Evolutionary conservation across 2,113 vertebrate genomes (phyloP), one percentile per base, ranked within the genome.

Genomic region (Ictidomys tridecemlineatus): DNA sequence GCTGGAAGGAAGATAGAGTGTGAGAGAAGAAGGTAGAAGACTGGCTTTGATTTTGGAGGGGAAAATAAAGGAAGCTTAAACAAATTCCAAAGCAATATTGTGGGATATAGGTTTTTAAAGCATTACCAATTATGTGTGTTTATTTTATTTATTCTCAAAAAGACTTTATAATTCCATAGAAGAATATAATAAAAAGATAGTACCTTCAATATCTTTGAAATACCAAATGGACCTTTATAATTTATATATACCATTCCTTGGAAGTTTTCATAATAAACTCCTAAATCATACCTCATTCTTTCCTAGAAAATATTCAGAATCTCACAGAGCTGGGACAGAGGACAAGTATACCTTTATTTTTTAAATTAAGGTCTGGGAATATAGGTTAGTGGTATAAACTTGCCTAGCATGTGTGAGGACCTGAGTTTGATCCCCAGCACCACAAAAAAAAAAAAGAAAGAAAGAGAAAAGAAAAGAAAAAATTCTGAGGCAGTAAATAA

Each of bases 251-350:
- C n/a, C 28, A 56, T 84, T 45, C 67, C 7, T 26, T 93, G 67
- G 92, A 87, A 94, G 16, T 67, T 78, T 91, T 91, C 22, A 30
- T 34, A 74, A 74, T 93, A 85, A 92, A 79, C 61, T 92, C 65
- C 76, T 91, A 89, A 93, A 56, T 63, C 28, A 28, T 56, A 61
- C n/a, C 26, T 96, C 37, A 67, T 96, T 95, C 32, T 89, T 96
- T 91, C 11, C 22, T 22, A 20, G 39, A 89, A 51, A 97, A 88
- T 89, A 87, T 17, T 74, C 86, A 95, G 79, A 95, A 85, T 92
- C 72, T 18, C 30, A 20, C 30, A 11, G 6, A 4, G 9, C 67
- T 65, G 4, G 34, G 18, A 24, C 5, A 4, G 24, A 1, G 10
- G 16, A 24, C 32, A 42, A 45, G 34, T 30, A 48, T 4, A 30